Percentiles rank a stretch among this genome's conserved stretches.
These are phyloP conservation scores for Drosophila sturtevanti DNA, from an alignment of 1,140 invertebrate genomes.

Conservation along the genomic window DNA sequence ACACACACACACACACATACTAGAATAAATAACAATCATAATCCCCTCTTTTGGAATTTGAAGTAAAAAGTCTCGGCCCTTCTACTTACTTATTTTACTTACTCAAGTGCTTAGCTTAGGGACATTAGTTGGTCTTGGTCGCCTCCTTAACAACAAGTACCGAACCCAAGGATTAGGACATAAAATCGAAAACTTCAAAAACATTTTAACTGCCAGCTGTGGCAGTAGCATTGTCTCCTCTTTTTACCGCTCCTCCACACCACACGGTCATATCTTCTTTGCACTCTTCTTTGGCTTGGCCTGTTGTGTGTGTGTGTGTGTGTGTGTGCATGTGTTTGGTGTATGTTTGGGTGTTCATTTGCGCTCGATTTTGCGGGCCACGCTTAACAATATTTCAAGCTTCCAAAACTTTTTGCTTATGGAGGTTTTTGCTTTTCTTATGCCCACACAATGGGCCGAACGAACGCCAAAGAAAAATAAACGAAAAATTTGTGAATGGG, in stretches of 20 bases:
- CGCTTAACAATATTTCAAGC: conserved; percentile 75
- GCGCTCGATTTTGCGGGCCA: conserved; percentile 42
- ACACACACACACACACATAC: conserved; percentile 4
- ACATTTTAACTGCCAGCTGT: conserved; percentile 62
- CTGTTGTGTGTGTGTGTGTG: not conserved
- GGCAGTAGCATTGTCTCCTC: conserved; percentile 6
- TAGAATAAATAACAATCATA: conserved; percentile 57
- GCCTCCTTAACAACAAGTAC: conserved; percentile 36
- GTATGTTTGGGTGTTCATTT: conserved; percentile 50
- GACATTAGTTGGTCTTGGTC: conserved; percentile 14
- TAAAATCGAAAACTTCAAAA: conserved; percentile 61
- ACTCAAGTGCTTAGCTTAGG: conserved; percentile 16
- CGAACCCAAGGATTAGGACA: conserved; percentile 46
- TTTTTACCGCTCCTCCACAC: conserved; percentile 8
- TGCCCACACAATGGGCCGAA: conserved; percentile 40
- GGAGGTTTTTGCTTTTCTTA: conserved; percentile 34
- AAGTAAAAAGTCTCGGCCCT: conserved; percentile 15
- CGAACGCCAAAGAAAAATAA: conserved; percentile 35
- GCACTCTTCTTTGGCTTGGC: not conserved
- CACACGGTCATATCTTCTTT: no score
- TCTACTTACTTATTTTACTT: conserved; percentile 30
- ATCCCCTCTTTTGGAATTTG: conserved; percentile 49
- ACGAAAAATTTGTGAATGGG: conserved; percentile 59
- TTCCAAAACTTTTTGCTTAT: conserved; percentile 64
- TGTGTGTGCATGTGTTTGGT: not conserved